A percentile compares a stretch with the other conserved stretches of the same genome.
Conservation (phyloP, 2,888 invertebrate genomes). For the Lycia hirtaria region DNA sequence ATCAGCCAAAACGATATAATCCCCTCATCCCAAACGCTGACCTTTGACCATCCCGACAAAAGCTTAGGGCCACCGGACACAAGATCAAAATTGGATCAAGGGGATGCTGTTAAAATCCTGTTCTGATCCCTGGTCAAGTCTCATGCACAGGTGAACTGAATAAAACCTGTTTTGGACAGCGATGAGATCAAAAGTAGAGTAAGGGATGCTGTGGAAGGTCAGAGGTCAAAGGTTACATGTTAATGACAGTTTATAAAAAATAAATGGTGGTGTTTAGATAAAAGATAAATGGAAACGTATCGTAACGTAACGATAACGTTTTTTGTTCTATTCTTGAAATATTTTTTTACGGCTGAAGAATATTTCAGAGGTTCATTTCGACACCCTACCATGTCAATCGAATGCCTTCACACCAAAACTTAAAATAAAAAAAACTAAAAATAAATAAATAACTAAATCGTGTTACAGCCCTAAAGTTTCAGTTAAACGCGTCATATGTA, state of each 20-base stretch:
- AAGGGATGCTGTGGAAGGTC: conserved; percentile 47
- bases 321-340: too few species aligned
- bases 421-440: neutral
- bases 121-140: conserved; percentile 26
- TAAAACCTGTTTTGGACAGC: conserved; percentile 12
- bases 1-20: neutral
- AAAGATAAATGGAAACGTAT: too few species aligned
- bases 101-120: conserved; percentile 40
- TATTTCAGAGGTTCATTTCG: too few species aligned
- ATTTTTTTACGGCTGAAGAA: too few species aligned
- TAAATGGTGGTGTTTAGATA: neutral
- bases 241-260: neutral
- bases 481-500: conserved; percentile 79
- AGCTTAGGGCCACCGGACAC: conserved; percentile 20
- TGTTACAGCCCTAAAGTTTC: conserved; percentile 68
- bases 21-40: conserved; percentile 10
- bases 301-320: too few species aligned
- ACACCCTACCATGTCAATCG: too few species aligned
- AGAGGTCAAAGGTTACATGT: conserved; percentile 1
- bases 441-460: neutral
- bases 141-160: conserved; percentile 14
- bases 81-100: conserved; percentile 53
- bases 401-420: neutral
- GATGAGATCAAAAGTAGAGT: conserved; percentile 50
- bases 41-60: conserved; percentile 19